A percentile compares a stretch with the other conserved stretches of the same genome.
These are phyloP conservation scores for Threskiornis aethiopicus DNA, from an alignment of 2,797 vertebrate species.

Conservation along the genomic window DNA sequence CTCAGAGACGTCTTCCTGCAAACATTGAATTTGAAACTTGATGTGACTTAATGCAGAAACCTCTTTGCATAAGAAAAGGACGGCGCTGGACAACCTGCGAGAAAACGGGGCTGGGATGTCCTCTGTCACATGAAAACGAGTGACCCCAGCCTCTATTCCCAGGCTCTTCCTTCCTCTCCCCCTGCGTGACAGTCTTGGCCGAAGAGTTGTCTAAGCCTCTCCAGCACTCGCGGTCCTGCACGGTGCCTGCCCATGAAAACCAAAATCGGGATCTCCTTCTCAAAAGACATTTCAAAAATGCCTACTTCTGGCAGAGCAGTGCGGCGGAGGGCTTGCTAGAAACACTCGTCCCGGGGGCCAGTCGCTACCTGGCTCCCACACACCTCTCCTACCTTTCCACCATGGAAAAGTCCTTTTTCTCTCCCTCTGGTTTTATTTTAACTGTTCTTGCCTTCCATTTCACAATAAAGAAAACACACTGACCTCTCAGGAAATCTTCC, in stretches of 20 bases:
- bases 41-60: neutral
- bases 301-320: neutral
- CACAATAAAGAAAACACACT: neutral
- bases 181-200: neutral
- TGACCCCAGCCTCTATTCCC: neutral
- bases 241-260: neutral
- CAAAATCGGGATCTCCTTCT: neutral
- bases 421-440: neutral
- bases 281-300: neutral
- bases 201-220: neutral
- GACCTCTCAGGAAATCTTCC: neutral
- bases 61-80: neutral
- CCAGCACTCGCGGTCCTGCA: rapidly evolving
- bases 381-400: neutral
- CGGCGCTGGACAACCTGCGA: rapidly evolving
- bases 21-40: neutral
- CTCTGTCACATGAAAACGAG: neutral
- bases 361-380: neutral
- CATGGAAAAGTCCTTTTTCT: neutral
- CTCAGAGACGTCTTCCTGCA: neutral
- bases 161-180: neutral
- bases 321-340: rapidly evolving
- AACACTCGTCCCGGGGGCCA: rapidly evolving
- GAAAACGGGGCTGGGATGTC: rapidly evolving
- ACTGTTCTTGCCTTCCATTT: neutral